Conservation (phyloP, 2,888 invertebrate species). For the Limnephilus marmoratus region DNA sequence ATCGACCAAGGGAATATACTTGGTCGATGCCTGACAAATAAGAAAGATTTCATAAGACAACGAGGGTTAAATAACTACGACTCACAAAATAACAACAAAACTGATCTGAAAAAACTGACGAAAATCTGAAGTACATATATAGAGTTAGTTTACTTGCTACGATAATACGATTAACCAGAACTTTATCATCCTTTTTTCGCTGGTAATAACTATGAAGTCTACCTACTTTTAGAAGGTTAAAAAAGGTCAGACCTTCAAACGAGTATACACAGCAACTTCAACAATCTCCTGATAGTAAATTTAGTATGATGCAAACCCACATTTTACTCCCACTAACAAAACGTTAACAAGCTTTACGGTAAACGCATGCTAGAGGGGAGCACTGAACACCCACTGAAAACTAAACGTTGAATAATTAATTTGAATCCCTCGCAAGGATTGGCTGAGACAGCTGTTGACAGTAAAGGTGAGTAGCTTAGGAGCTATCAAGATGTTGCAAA, state of each 20-base stretch:
- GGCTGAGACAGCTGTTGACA: slow-evolving; percentile 18
- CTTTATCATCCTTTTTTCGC: too few species aligned
- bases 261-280: not conserved
- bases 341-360: slow-evolving; percentile 5
- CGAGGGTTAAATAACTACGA: not conserved
- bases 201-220: too few species aligned
- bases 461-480: not conserved
- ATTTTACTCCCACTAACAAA: not conserved
- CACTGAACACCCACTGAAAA: slow-evolving; percentile 19
- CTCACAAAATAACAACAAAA: too few species aligned
- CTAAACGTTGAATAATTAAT: slow-evolving; percentile 51
- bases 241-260: not conserved
- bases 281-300: not conserved
- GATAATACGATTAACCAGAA: too few species aligned
- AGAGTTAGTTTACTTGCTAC: too few species aligned
- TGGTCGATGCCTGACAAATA: not conserved
- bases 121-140: too few species aligned
- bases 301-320: not conserved
- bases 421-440: slow-evolving; percentile 16
- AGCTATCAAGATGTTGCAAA: not conserved
- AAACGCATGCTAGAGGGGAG: not conserved
- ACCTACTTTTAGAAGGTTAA: not conserved
- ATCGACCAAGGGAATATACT: too few species aligned
- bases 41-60: not conserved
- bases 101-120: too few species aligned